Base-by-base conservation (phyloP, 2,888 invertebrate species). In the Hartigia nigra region DNA sequence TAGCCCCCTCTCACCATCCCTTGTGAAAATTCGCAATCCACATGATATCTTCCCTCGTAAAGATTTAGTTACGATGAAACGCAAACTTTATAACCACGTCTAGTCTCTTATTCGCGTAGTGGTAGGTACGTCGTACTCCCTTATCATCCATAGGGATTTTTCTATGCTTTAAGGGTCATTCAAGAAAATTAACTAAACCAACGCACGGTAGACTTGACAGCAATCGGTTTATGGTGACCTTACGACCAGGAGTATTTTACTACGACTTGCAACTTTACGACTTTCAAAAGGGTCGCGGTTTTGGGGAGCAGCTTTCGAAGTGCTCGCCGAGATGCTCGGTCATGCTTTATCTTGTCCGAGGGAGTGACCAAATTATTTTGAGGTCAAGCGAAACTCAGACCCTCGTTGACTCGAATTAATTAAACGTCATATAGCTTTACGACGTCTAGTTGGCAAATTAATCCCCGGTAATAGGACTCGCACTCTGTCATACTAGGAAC, bases 401-500 rank as follows among this genome's bases (percentile, higher is more conserved):
- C 81, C 82, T 77, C 74, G 76, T 78, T 79, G 81, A 81, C 82
- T 82, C 79, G 80, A 84, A 86, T 86, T 86, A 86, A 84, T 85
- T 85, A 83, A 83, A 85, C 83, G 80, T 81, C 70, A 72, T 82
- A 75, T 74, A 76, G 69, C 82, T 84, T 84, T 84, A 84, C 83
- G 84, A 83, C 84, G 82, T 83, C 84, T 82, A 83, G 83, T 84
- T 85, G 83, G 81, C 82, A 83, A 84, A 84, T 85, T 85, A 85
- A 84, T 85, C 83, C 81, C 82, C 80, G 81, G 83, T 83, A 81
- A 82, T 84, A 77, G 83, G 55, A 55, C 23, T 55, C 39, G 69
- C 70, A 37, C 70, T 76, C 69, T 36, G 70, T 37, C 76, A 78
- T 76, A 39, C 75, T 75, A 39, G 70, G 35, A 69, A 39, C 77